Percentiles rank a stretch among this genome's conserved stretches.
phyloP scores from a whole-genome alignment of 2,888 invertebrate species.

The Galerucella nymphaeae region DNA sequence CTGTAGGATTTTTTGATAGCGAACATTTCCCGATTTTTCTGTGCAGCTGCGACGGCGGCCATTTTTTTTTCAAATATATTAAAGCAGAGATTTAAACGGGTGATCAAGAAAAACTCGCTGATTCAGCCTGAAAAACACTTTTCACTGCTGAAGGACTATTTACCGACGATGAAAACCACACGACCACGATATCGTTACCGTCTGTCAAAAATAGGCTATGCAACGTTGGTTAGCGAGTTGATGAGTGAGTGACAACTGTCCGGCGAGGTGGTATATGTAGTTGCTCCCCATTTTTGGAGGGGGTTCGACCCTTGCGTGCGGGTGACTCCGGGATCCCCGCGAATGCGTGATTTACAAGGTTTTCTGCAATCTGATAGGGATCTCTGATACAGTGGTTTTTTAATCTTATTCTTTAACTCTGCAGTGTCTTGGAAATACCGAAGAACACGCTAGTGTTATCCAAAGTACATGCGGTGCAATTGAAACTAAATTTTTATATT shows the following conservation, averaged over 20 bases:
- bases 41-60: constrained; percentile 92
- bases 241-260: constrained; percentile 56
- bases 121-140: constrained; percentile 61
- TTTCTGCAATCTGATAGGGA: constrained; percentile 11
- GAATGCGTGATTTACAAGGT: constrained; percentile 37
- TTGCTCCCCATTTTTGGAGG: constrained; percentile 67
- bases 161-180: constrained; percentile 63
- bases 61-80: constrained; percentile 55
- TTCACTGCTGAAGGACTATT: constrained; percentile 63
- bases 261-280: constrained; percentile 62
- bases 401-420: constrained; percentile 2
- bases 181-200: constrained; percentile 70
- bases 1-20: constrained; percentile 97
- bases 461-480: neutral
- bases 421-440: constrained; percentile 3
- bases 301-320: constrained; percentile 72
- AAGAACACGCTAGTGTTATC: neutral
- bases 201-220: constrained; percentile 57
- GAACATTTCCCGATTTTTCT: constrained; percentile 96
- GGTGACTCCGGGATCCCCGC: constrained; percentile 62
- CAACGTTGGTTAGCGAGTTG: constrained; percentile 56
- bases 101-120: constrained; percentile 43
- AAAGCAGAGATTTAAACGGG: constrained; percentile 54
- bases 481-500: neutral
- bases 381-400: constrained; percentile 1